phyloP scores from a whole-genome alignment of 2,113 vertebrate species.

The Ranitomeya variabilis region DNA sequence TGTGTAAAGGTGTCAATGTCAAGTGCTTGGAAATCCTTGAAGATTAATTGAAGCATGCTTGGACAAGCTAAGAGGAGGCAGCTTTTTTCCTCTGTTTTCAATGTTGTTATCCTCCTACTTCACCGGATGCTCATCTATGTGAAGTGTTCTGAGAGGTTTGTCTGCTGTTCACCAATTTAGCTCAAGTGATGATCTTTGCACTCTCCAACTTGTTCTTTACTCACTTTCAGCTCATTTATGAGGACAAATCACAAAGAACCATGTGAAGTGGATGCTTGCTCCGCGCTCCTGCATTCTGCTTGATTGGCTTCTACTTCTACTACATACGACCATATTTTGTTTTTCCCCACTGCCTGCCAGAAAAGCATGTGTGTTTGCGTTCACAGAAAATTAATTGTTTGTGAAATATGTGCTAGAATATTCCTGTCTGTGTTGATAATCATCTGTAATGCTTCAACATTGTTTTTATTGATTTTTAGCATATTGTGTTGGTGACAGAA shows the following conservation, averaged over 20 bases:
- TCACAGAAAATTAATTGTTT: conserved; percentile 56
- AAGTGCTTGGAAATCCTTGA: conserved; percentile 52
- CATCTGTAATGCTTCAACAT: conserved; percentile 30
- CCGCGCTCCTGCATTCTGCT: conserved; percentile 9
- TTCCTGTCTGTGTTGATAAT: conserved; percentile 44
- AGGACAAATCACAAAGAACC: not conserved
- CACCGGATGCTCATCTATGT: not conserved
- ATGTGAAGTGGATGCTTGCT: conserved; percentile 14
- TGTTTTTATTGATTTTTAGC: conserved; percentile 9
- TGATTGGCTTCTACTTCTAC: not conserved
- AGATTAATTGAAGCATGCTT: conserved; percentile 52
- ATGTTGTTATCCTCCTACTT: conserved; percentile 1
- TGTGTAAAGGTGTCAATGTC: conserved; percentile 52
- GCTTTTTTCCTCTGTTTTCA: conserved; percentile 17
- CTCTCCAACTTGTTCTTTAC: not conserved
- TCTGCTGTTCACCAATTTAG: conserved; percentile 2
- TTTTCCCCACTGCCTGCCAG: conserved; percentile 42
- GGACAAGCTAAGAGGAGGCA: conserved; percentile 44
- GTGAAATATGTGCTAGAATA: conserved; percentile 28
- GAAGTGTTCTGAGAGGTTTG: conserved; percentile 7
- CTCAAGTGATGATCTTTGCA: conserved; percentile 32
- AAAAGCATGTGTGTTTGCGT: conserved; percentile 51
- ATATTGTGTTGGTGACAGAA: conserved; percentile 15
- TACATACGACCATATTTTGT: conserved; percentile 50
- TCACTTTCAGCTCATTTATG: not conserved